phyloP scores from a whole-genome alignment of 1,140 invertebrate genomes.

The Ips nitidus region DNA sequence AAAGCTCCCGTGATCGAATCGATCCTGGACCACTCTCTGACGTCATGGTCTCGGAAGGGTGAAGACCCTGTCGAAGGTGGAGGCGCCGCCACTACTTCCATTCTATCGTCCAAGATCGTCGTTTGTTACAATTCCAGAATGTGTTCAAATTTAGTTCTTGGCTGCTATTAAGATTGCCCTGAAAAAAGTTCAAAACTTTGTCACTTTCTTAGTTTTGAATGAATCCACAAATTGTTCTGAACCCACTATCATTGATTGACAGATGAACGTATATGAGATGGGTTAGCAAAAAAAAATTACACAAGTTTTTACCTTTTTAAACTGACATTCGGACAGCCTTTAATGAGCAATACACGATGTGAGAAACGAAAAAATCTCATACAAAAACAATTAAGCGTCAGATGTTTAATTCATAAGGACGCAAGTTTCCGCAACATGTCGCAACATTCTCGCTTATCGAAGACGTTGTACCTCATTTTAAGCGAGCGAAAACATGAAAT shows the following conservation, averaged over 20 bases:
- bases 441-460: neutral
- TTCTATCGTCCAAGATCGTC: conserved; percentile 32
- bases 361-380: too few species aligned
- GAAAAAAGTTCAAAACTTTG: conserved; percentile 25
- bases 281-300: too few species aligned
- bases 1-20: conserved; percentile 58
- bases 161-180: conserved; percentile 45
- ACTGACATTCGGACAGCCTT: too few species aligned
- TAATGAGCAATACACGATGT: too few species aligned
- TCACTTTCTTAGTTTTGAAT: too few species aligned
- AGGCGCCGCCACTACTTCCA: conserved; percentile 58
- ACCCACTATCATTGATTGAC: too few species aligned
- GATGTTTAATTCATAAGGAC: conserved; percentile 4
- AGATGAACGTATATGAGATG: too few species aligned
- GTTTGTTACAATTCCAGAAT: conserved; percentile 7
- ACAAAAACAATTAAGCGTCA: too few species aligned
- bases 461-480: neutral
- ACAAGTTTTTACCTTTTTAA: too few species aligned
- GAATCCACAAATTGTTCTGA: too few species aligned
- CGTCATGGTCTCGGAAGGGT: conserved; percentile 57
- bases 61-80: conserved; percentile 48
- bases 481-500: conserved; percentile 8
- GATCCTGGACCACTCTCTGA: conserved; percentile 58
- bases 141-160: conserved; percentile 37
- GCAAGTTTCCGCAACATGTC: neutral